Conservation (phyloP, 1,140 invertebrate genomes). For the Popillia japonica region DNA sequence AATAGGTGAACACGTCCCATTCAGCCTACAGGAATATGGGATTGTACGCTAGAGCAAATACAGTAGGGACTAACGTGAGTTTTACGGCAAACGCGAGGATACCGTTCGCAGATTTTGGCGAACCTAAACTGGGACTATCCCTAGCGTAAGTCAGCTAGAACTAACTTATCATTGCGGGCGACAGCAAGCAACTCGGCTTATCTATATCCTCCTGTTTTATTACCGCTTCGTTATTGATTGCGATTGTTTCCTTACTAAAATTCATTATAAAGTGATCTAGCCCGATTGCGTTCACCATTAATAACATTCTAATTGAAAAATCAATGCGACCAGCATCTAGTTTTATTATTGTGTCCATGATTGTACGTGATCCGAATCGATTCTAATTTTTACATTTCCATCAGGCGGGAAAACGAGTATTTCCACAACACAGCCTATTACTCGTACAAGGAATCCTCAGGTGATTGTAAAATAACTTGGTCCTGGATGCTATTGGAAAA, state of each 20-base stretch:
- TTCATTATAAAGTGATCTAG: no score
- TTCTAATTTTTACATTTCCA: neutral
- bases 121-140: constrained; percentile 50
- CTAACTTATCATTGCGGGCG: constrained; percentile 25
- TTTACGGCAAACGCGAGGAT: constrained; percentile 52
- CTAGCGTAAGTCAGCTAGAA: constrained; percentile 49
- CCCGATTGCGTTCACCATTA: constrained; percentile 28
- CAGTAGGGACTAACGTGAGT: constrained; percentile 43
- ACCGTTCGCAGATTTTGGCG: constrained; percentile 53
- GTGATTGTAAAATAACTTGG: constrained; percentile 52
- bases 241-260: constrained; percentile 36
- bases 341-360: no score
- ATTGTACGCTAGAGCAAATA: constrained; percentile 49
- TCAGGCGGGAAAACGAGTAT: constrained; percentile 7
- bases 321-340: no score
- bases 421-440: constrained; percentile 39
- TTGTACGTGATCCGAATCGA: neutral
- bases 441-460: constrained; percentile 45
- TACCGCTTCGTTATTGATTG: constrained; percentile 37
- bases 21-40: constrained; percentile 58
- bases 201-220: constrained; percentile 35
- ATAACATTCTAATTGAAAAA: constrained; percentile 45
- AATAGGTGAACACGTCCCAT: constrained; percentile 62
- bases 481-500: constrained; percentile 60
- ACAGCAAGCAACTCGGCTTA: neutral